phyloP scores from a whole-genome alignment of 2,797 vertebrate species.

The Percopsis omiscomaycus region DNA sequence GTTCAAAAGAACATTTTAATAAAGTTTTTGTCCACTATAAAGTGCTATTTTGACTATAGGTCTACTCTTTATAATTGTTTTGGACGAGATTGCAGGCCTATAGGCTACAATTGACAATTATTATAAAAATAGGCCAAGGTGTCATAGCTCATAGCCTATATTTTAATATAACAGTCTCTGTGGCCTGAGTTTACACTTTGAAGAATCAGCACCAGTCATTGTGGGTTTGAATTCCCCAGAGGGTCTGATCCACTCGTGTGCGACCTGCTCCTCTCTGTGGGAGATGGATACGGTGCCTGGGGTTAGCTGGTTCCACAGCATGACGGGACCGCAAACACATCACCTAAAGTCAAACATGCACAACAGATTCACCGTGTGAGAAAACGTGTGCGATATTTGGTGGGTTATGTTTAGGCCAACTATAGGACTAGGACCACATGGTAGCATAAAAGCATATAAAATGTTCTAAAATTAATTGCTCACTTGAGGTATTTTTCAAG shows the following conservation, averaged over 20 bases:
- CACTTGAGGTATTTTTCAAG: slow-evolving; percentile 18
- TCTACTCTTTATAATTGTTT: too few species aligned
- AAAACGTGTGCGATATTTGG: slow-evolving; percentile 12
- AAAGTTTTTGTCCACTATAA: too few species aligned
- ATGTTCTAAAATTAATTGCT: neutral
- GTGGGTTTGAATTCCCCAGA: neutral
- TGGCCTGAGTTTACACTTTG: neutral
- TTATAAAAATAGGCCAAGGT: too few species aligned
- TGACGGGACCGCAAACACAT: slow-evolving; percentile 30
- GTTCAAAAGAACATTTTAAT: too few species aligned
- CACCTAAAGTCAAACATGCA: slow-evolving; percentile 24
- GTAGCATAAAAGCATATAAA: too few species aligned
- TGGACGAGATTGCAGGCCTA: too few species aligned
- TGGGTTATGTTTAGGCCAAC: neutral
- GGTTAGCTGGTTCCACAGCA: slow-evolving; percentile 10
- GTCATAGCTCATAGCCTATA: neutral
- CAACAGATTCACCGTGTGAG: slow-evolving; percentile 8
- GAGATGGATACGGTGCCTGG: slow-evolving; percentile 7
- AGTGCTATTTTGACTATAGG: too few species aligned
- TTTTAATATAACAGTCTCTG: neutral
- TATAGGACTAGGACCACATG: too few species aligned
- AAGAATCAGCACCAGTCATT: neutral
- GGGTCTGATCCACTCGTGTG: slow-evolving; percentile 5
- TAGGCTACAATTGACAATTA: too few species aligned
- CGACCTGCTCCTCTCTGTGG: slow-evolving; percentile 3